phyloP scores from a whole-genome alignment of 2,797 vertebrate species.

The Tympanoctomys barrerae region DNA sequence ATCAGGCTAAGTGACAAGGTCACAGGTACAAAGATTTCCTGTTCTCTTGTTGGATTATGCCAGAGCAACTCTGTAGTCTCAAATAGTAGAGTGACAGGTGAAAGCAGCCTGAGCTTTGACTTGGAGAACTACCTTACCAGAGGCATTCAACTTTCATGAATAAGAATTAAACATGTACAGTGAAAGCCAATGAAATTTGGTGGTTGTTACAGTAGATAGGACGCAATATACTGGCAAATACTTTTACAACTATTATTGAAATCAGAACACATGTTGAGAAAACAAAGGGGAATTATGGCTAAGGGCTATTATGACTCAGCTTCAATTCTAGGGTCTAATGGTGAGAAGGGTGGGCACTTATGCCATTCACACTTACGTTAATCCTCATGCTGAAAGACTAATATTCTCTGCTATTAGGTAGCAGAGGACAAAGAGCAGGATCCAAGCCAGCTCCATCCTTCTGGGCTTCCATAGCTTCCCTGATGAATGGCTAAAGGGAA shows the following conservation, averaged over 20 bases:
- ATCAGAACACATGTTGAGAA: background rate
- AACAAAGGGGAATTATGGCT: background rate
- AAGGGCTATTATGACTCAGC: background rate
- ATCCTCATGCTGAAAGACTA: background rate
- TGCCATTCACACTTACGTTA: background rate
- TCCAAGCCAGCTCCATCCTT: conserved; percentile 61
- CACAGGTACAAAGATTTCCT: background rate
- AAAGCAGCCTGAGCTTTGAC: background rate
- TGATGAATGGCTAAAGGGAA: conserved; percentile 64
- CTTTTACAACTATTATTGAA: background rate
- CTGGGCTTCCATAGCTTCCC: conserved; percentile 62
- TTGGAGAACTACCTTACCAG: background rate
- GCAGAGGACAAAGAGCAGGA: conserved; percentile 58
- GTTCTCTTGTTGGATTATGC: background rate
- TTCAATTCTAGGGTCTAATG: background rate
- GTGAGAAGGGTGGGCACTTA: background rate
- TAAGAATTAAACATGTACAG: background rate
- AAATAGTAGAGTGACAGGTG: background rate
- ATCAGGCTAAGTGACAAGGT: background rate
- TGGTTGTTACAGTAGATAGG: background rate
- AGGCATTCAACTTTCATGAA: background rate
- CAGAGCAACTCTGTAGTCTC: background rate
- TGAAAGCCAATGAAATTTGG: background rate
- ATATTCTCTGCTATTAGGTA: background rate
- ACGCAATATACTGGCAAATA: background rate